These are phyloP conservation scores for Xiphophorus birchmanni DNA, from an alignment of 2,797 vertebrate genomes.

Conservation along the genomic window DNA sequence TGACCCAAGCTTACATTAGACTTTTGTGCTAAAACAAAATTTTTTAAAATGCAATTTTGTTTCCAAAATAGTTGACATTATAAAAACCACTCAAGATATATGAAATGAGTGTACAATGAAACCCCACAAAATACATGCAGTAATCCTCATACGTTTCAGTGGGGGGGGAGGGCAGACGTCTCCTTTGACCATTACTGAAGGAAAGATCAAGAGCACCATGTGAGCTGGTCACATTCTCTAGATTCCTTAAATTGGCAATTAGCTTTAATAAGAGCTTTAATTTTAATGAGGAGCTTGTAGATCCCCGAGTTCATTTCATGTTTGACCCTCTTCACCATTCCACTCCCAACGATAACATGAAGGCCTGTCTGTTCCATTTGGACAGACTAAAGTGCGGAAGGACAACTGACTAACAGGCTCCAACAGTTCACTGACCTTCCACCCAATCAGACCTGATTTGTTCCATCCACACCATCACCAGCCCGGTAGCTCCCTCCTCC, in stretches of 20 bases:
- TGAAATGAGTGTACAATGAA: background rate
- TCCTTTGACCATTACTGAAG: conserved; percentile 47
- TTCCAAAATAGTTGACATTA: background rate
- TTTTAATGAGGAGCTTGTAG: conserved; percentile 79
- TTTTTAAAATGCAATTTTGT: background rate
- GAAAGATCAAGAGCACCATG: conserved; percentile 26
- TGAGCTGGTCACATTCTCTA: conserved; percentile 53
- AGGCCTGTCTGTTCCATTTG: conserved; percentile 46
- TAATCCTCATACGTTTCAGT: background rate
- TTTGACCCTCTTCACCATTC: background rate
- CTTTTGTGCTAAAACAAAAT: background rate
- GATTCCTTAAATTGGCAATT: conserved; percentile 81
- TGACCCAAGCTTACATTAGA: background rate
- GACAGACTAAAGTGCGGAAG: conserved; percentile 29
- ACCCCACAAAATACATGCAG: background rate
- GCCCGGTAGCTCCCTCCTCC: conserved; percentile 21
- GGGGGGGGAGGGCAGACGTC: background rate
- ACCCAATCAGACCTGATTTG: conserved; percentile 62
- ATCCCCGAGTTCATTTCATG: conserved; percentile 58
- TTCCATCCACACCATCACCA: conserved; percentile 29
- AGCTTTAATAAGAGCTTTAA: conserved; percentile 83
- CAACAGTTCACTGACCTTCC: conserved; percentile 54
- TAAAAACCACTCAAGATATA: background rate
- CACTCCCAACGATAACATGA: background rate
- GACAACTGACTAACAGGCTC: conserved; percentile 34